phyloP scores from a whole-genome alignment of 2,888 invertebrate genomes.

The Agrochola lota region DNA sequence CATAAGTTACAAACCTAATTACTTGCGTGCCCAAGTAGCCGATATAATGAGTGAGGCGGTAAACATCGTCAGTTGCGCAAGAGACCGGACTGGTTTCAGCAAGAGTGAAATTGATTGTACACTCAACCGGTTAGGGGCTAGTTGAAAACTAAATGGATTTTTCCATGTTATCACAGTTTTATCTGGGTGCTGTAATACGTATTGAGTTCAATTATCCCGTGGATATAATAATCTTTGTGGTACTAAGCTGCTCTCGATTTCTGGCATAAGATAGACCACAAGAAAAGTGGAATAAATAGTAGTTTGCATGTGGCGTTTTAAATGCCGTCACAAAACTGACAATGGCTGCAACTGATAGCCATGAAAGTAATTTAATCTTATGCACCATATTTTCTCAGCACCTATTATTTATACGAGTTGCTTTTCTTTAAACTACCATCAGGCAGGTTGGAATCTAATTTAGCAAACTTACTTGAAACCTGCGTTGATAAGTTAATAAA shows the following conservation, averaged over 20 bases:
- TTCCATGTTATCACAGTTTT: conserved; percentile 28
- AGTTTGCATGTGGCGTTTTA: too few relatives aligned
- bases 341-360: too few relatives aligned
- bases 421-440: too few relatives aligned
- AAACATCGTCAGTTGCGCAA: conserved; percentile 48
- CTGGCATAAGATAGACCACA: too few relatives aligned
- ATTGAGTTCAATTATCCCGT: not conserved
- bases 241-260: too few relatives aligned
- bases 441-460: not conserved
- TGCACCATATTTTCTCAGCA: too few relatives aligned
- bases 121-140: conserved; percentile 47
- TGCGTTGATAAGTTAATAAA: not conserved
- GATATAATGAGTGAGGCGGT: conserved; percentile 41
- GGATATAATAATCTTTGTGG: not conserved
- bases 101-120: conserved; percentile 63
- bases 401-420: too few relatives aligned
- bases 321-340: too few relatives aligned
- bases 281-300: too few relatives aligned
- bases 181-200: conserved; percentile 19
- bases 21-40: conserved; percentile 17
- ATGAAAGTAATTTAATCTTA: too few relatives aligned
- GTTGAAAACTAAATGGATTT: conserved; percentile 54
- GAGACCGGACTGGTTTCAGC: conserved; percentile 59
- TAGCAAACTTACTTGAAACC: not conserved
- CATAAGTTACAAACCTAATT: conserved; percentile 11